Conservation (phyloP, 2,888 invertebrate species). For the Synergus itoensis region DNA sequence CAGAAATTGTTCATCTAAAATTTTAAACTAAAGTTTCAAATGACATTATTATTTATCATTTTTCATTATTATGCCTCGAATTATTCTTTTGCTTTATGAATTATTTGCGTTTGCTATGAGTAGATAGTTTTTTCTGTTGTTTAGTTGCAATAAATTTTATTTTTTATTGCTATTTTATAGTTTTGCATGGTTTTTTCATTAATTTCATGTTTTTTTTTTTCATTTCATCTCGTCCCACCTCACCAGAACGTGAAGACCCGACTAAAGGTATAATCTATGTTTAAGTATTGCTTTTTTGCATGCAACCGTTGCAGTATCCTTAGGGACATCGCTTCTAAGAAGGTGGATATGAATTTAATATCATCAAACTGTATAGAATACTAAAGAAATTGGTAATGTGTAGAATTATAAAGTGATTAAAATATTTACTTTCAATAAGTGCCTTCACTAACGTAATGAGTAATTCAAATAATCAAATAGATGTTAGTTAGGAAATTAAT, state of each 20-base stretch:
- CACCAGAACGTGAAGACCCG: constrained; percentile 73
- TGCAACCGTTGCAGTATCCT: constrained; percentile 7
- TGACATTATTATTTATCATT: background rate
- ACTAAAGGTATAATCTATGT: constrained; percentile 72
- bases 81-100: background rate
- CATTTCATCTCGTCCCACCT: constrained; percentile 67
- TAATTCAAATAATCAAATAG: background rate
- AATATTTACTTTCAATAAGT: background rate
- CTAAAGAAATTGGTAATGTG: constrained; percentile 11
- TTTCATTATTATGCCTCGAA: background rate
- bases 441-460: background rate
- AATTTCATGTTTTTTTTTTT: constrained; percentile 75
- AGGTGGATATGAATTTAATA: background rate
- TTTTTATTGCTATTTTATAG: constrained; percentile 53
- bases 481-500: background rate
- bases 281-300: constrained; percentile 56
- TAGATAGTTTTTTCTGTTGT: constrained; percentile 4
- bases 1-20: background rate
- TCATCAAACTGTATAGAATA: background rate
- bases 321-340: constrained; percentile 8
- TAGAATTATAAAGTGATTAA: background rate
- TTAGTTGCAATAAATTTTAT: constrained; percentile 23
- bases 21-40: background rate
- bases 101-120: background rate
- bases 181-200: constrained; percentile 67